Base-by-base conservation (phyloP, 2,888 invertebrate species). In the Sturmia bella region DNA sequence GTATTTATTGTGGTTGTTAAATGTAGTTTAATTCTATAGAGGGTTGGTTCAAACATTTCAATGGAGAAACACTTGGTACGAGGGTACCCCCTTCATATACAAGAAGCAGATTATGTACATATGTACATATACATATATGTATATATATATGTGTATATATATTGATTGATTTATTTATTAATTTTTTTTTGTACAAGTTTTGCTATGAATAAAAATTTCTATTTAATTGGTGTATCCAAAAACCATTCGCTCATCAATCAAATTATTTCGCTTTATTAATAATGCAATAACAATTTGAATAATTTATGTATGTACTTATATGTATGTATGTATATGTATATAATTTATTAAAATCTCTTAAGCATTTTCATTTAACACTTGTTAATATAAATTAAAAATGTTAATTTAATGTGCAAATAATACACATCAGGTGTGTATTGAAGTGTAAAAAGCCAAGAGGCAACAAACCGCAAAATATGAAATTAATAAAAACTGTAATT, bases 401-500 rank as follows among this genome's bases (percentile, higher is more conserved):
- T 56, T 73, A 45, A 56, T 64, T 74, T 63, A 43, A 72, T 27
- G 9, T 57, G 19, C 24, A 37, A 57, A 52, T 50, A 59, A 66
- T 75, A n/a, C n/a, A n/a, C n/a, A n/a, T n/a, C 56, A 59, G 39
- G 54, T 48, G 52, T 54, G 64, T 43, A 64, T 74, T 74, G 32
- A 69, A 70, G 82, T 74, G 82, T 66, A 15, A 82, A 78, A 37
- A 78, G 69, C 74, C 69, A 69, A 77, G 50, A 82, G 64, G 69
- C 78, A 82, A 63, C 78, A 78, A 82, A 82, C 78, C 82, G 54
- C 78, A 74, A 77, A 81, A 81, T 81, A 69, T 73, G n/a, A 73
- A 69, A 77, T 77, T 77, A 77, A 74, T 73, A 78, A 77, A 32
- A 41, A 39, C 27, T 56, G 13, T 76, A 56, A 54, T 70, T 54